Conservation (phyloP, 2,113 vertebrate genomes). For the Zootoca vivipara region DNA sequence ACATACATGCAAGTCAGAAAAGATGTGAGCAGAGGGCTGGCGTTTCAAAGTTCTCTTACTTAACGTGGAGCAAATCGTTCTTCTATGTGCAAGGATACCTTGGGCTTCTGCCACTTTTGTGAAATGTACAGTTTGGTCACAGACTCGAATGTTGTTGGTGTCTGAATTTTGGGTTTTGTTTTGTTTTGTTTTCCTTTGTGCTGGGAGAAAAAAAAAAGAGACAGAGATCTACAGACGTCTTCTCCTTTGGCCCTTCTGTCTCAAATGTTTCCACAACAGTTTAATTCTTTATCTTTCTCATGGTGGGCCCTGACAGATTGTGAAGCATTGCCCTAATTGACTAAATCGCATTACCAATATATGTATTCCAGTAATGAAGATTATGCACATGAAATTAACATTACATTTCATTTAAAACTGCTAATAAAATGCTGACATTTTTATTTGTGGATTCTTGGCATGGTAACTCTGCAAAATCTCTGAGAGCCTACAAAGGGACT, state of each 20-base stretch:
- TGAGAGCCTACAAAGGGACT: conserved; percentile 1
- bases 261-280: conserved; percentile 33
- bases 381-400: conserved; percentile 58
- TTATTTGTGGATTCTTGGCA: conserved; percentile 46
- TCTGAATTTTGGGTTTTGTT: background rate
- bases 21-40: conserved; percentile 34
- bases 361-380: conserved; percentile 54
- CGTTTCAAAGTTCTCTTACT: conserved; percentile 28
- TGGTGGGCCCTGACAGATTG: conserved; percentile 54
- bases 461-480: conserved; percentile 28
- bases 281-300: conserved; percentile 45
- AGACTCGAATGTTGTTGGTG: background rate
- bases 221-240: conserved; percentile 7
- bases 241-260: conserved; percentile 31
- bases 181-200: conserved; percentile 16
- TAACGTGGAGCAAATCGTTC: conserved; percentile 22
- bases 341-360: conserved; percentile 47
- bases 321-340: conserved; percentile 49
- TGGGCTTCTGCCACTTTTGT: conserved; percentile 30
- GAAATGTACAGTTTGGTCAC: conserved; percentile 23
- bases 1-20: conserved; percentile 24
- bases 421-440: conserved; percentile 60
- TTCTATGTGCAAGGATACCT: conserved; percentile 35
- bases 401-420: conserved; percentile 60
- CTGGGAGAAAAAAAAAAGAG: background rate